A percentile compares a stretch with the other conserved stretches of the same genome.
These are phyloP conservation scores for Andrena praecox DNA, from an alignment of 2,888 invertebrate genomes.

Conservation along the genomic window DNA sequence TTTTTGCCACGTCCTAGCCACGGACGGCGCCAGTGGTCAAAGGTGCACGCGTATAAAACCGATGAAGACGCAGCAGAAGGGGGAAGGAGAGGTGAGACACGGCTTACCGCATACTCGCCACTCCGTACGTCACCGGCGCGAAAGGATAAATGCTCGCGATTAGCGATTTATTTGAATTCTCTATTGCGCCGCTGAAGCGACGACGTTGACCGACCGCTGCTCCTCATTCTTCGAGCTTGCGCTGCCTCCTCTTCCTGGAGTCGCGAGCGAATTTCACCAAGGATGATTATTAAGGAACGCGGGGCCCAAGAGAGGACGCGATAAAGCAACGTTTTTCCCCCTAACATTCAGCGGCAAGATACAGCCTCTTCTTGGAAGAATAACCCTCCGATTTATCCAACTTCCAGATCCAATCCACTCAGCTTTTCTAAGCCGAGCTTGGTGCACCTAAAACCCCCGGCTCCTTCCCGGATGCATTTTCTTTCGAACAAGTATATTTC, in stretches of 20 bases:
- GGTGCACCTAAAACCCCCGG: background rate
- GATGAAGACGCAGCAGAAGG: slow-evolving; percentile 66
- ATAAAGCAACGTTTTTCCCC: slow-evolving; percentile 35
- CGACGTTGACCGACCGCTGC: slow-evolving; percentile 27
- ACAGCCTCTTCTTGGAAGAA: background rate
- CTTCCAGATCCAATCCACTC: background rate
- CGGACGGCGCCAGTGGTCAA: slow-evolving; percentile 63
- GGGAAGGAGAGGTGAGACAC: background rate
- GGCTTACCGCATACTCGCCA: slow-evolving; percentile 66
- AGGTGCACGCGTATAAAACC: slow-evolving; percentile 62
- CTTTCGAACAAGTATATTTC: background rate
- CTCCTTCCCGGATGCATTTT: too few relatives aligned
- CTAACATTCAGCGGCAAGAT: background rate
- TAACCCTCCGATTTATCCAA: background rate
- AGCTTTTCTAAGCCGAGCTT: background rate
- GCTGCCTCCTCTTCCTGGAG: slow-evolving; percentile 22
- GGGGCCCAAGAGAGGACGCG: slow-evolving; percentile 29
- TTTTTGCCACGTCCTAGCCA: slow-evolving; percentile 39
- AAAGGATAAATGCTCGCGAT: slow-evolving; percentile 77
- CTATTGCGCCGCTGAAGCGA: slow-evolving; percentile 45
- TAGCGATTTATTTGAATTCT: slow-evolving; percentile 82
- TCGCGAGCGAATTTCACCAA: slow-evolving; percentile 15
- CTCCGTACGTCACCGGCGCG: slow-evolving; percentile 67
- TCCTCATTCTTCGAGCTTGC: slow-evolving; percentile 12
- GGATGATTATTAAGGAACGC: slow-evolving; percentile 42